phyloP scores from a whole-genome alignment of 2,888 invertebrate species.

The Dryocosmus kuriphilus region DNA sequence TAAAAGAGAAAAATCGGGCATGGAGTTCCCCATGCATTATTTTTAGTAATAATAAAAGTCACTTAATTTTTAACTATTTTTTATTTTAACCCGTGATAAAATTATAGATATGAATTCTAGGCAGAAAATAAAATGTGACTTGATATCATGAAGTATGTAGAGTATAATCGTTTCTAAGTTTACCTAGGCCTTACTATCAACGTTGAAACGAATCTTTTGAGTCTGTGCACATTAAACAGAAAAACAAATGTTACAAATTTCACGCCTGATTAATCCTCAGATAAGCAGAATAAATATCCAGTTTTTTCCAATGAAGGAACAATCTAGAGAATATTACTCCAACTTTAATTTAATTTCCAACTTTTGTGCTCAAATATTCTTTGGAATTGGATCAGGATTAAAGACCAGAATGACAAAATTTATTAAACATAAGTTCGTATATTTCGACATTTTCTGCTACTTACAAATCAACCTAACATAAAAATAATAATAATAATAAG shows the following conservation, averaged over 20 bases:
- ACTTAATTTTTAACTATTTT: no score
- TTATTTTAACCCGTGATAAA: no score
- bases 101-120: slow-evolving; percentile 7
- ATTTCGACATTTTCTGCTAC: background rate
- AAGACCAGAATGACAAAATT: background rate
- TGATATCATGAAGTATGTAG: slow-evolving; percentile 8
- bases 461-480: slow-evolving; percentile 8
- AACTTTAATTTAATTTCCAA: no score
- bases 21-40: no score
- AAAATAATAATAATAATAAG: slow-evolving; percentile 6
- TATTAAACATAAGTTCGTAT: slow-evolving; percentile 4
- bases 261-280: slow-evolving; percentile 8
- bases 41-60: no score
- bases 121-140: slow-evolving; percentile 8
- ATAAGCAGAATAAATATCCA: slow-evolving; percentile 15
- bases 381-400: no score
- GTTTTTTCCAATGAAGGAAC: background rate
- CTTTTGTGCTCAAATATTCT: no score
- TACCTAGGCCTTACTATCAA: slow-evolving; percentile 36
- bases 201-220: slow-evolving; percentile 28
- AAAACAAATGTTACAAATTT: slow-evolving; percentile 30
- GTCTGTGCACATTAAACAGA: slow-evolving; percentile 17
- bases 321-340: background rate
- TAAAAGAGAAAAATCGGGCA: no score
- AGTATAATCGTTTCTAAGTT: no score